These are phyloP conservation scores for Oostethus manadensis DNA, from an alignment of 2,113 vertebrate species.

Conservation along the genomic window DNA sequence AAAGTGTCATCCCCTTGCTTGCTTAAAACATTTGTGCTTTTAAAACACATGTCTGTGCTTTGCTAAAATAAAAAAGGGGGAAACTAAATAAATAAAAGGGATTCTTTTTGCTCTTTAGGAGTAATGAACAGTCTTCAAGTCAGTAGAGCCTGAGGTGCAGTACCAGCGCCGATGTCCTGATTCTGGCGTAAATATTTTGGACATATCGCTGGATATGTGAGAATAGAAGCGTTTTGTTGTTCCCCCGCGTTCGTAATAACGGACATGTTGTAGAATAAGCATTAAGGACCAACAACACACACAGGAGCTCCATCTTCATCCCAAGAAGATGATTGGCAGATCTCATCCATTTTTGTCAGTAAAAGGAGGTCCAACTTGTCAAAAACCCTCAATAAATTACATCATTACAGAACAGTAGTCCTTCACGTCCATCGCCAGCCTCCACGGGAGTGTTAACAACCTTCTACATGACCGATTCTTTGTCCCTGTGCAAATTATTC, in stretches of 20 bases:
- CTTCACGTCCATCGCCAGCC: not conserved
- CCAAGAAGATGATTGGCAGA: too few relatives aligned
- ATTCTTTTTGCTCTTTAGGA: not conserved
- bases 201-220: not conserved
- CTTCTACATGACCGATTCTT: conserved; percentile 76
- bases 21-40: too few relatives aligned
- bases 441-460: conserved; percentile 6
- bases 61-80: not conserved
- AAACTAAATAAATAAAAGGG: not conserved
- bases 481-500: conserved; percentile 26
- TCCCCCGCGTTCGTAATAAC: not conserved
- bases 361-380: too few relatives aligned
- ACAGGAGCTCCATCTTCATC: too few relatives aligned
- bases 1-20: too few relatives aligned
- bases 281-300: not conserved
- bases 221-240: not conserved
- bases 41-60: too few relatives aligned
- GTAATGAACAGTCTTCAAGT: not conserved
- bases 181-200: not conserved
- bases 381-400: not conserved
- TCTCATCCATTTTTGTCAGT: not conserved
- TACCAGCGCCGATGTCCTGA: not conserved
- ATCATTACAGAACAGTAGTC: not conserved
- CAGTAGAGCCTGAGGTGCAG: not conserved
- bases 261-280: not conserved